A percentile compares a stretch with the other conserved stretches of the same genome.
phyloP scores from a whole-genome alignment of 2,888 invertebrate species.

The Chaetoderma sp. region DNA sequence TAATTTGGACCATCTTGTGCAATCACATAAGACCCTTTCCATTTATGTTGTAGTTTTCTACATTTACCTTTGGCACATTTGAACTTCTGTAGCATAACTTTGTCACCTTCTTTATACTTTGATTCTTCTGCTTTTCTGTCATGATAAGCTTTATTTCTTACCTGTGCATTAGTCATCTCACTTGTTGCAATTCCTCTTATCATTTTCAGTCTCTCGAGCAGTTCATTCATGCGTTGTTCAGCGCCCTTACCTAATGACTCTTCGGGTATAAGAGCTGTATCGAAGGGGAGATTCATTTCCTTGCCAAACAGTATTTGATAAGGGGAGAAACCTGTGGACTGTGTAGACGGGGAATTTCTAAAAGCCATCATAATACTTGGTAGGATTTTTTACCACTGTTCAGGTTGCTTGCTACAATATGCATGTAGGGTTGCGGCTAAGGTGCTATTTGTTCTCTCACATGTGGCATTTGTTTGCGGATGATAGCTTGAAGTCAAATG shows the following conservation, averaged over 20 bases:
- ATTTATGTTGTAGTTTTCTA: too few species aligned
- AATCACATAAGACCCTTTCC: too few species aligned
- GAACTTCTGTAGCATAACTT: too few species aligned
- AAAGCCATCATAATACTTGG: not conserved
- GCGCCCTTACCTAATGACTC: not conserved
- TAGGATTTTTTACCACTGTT: not conserved
- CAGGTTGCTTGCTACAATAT: not conserved
- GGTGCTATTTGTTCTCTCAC: not conserved
- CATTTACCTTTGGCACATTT: too few species aligned
- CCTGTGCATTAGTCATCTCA: not conserved
- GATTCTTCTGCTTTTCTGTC: not conserved
- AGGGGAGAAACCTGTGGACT: not conserved
- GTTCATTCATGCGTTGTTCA: not conserved
- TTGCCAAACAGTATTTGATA: not conserved
- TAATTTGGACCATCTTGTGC: too few species aligned
- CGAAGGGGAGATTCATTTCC: not conserved
- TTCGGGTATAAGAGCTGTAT: not conserved
- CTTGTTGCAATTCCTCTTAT: not conserved
- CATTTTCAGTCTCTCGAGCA: not conserved
- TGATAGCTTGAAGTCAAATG: not conserved
- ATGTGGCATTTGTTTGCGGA: conserved; percentile 3
- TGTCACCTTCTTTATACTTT: not conserved
- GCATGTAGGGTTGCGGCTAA: not conserved
- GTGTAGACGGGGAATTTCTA: not conserved
- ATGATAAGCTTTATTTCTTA: not conserved